phyloP scores from a whole-genome alignment of 2,113 vertebrate species.

The Corynorhinus townsendii region DNA sequence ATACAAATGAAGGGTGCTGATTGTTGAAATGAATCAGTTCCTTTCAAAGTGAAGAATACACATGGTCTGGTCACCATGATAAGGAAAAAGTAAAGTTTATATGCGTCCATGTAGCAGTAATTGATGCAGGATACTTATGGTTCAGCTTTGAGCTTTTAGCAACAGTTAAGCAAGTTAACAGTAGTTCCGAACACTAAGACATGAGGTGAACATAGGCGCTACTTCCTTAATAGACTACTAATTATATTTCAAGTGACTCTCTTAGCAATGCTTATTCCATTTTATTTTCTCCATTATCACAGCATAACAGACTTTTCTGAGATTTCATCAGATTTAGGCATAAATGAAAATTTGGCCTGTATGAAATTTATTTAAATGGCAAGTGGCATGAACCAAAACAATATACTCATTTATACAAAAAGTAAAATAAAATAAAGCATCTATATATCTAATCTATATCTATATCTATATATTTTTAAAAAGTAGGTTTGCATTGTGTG shows the following conservation, averaged over 20 bases:
- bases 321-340: not conserved
- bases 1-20: not conserved
- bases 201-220: not conserved
- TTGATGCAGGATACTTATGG: not conserved
- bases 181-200: not conserved
- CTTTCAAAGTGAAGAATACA: not conserved
- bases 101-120: not conserved
- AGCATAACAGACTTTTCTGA: not conserved
- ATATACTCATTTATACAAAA: not conserved
- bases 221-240: not conserved
- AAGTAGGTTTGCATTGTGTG: not conserved
- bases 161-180: not conserved
- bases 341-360: not conserved
- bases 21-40: not conserved
- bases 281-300: not conserved
- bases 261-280: not conserved
- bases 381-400: not conserved
- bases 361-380: not conserved
- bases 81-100: not conserved
- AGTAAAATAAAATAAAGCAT: not conserved
- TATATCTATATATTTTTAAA: not conserved
- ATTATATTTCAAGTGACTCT: not conserved
- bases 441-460: not conserved
- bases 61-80: not conserved
- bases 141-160: not conserved